Evolutionary conservation across 2,888 invertebrate genomes (phyloP), one percentile per base, ranked within the genome.

Genomic region (Heliconius aoede): DNA sequence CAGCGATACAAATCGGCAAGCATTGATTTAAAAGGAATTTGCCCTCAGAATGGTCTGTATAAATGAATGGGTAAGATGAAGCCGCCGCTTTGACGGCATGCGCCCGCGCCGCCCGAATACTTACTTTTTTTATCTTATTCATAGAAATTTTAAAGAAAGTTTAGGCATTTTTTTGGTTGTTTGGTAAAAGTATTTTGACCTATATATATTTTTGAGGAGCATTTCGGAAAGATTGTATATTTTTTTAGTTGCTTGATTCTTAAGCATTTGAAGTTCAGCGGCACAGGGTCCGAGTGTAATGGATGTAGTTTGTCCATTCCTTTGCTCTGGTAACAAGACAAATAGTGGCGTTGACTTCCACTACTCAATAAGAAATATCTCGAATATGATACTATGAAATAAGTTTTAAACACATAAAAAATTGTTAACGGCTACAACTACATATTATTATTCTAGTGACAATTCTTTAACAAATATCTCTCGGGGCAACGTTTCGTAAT

Each of bases 101-200:
- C 76, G 76, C 67, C 74, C 62, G 78, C 78, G 76, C 71, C 72
- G 76, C 65, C 55, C 74, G 74, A 74, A 40, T 74, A 36, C 60
- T 58, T 74, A 73, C 65, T 73, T 78, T 78, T n/a, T 77, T 76
- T 67, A 61, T 74, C 72, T 74, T 72, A 76, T 79, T 79, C 79
- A 77, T 79, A 79, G 79, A 77, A 79, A 79, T 75, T 72, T 74
- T 75, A 71, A 77, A 79, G 79, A 79, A 79, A 79, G 79, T 72
- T 73, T n/a, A n/a, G 32, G 69, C 61, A 60, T 73, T 67, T 32
- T 46, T 40, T 71, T 60, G 15, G 21, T 68, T 68, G 61, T 73
- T 46, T 60, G 55, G 67, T 76, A 65, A 68, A 67, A 76, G 60
- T 36, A 67, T 76, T 65, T 26, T 46, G 60, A 61, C 69, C 69